These are phyloP conservation scores for Larimichthys polyactis DNA, from an alignment of 2,113 vertebrate genomes.

Conservation along the genomic window DNA sequence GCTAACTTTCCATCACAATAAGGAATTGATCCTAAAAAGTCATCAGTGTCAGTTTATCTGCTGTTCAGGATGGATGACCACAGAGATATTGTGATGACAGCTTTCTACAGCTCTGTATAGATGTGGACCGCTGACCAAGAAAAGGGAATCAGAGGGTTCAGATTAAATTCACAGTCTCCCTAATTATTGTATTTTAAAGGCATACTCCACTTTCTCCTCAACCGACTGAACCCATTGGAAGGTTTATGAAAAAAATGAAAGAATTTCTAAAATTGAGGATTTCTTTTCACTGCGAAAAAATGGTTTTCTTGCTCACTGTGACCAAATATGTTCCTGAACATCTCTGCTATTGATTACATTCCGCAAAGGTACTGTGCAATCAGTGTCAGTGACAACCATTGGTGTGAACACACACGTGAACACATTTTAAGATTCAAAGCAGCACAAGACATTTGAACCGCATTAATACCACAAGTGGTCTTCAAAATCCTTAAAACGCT, in stretches of 20 bases:
- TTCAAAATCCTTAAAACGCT: too few species aligned
- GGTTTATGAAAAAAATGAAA: background rate
- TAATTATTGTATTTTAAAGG: background rate
- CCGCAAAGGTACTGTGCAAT: background rate
- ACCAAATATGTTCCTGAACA: background rate
- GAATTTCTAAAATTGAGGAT: background rate
- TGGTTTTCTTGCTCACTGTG: background rate
- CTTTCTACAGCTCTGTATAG: background rate
- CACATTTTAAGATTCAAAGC: too few species aligned
- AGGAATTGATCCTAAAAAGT: conserved; percentile 60
- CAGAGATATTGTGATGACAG: conserved; percentile 18
- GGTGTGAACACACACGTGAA: background rate
- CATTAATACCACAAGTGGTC: too few species aligned
- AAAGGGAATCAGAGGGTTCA: background rate
- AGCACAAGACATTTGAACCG: too few species aligned
- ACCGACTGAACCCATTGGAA: background rate
- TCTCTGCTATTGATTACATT: background rate
- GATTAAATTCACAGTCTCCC: background rate
- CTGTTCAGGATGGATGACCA: conserved; percentile 47
- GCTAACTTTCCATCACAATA: conserved; percentile 51
- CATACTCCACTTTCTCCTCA: background rate
- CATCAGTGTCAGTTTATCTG: conserved; percentile 42
- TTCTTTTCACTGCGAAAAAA: background rate
- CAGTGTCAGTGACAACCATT: background rate
- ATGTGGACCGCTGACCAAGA: background rate